Evolutionary conservation across 2,797 vertebrate genomes (phyloP), one percentile per base, ranked within the genome.

Genomic region (Enteromius mattozi): DNA sequence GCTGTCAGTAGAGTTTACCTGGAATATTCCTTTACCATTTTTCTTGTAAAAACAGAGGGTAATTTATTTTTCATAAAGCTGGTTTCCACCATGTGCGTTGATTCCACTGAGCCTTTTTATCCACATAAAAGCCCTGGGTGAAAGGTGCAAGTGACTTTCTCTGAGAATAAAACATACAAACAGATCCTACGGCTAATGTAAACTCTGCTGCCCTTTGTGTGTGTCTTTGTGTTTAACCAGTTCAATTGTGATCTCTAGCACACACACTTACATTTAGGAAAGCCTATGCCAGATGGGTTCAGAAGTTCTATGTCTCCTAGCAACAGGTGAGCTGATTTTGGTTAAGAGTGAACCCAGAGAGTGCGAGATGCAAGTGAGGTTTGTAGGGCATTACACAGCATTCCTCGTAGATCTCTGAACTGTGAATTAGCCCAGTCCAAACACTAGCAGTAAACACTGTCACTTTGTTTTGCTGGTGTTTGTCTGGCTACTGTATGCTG

Each of bases 261-360:
- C 66, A 69, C 75, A 82, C 70, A 86, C 81, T 95, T 89, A 90
- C 92, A 91, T 93, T 94, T 91, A 94, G 91, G 93, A 93, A 92
- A 94, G 93, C 93, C 91, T 93, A 92, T 93, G 91, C 91, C 94
- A 94, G 95, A 94, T 94, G 94, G 94, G 94, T 93, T 95, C 95
- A 93, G 91, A 94, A 95, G 93, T 96, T 96, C 91, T 79, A 92
- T 90, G 93, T 96, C 92, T 96, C 96, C 93, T 96, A 96, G 95
- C 94, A 96, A 96, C 95, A 96, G 92, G 94, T 95, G 93, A 88
- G 92, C 91, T 84, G 92, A 94, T 94, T 95, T 94, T 92, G 92
- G 92, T 92, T 92, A 93, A 90, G n/a, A 47, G 45, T 24, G 27
- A 74, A 80, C 42, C 40, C 40, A 27, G 37, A 40, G 71, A 17